Evolutionary conservation across 2,797 vertebrate genomes (phyloP), one percentile per base, ranked within the genome.

Genomic region (Sciaenops ocellatus): DNA sequence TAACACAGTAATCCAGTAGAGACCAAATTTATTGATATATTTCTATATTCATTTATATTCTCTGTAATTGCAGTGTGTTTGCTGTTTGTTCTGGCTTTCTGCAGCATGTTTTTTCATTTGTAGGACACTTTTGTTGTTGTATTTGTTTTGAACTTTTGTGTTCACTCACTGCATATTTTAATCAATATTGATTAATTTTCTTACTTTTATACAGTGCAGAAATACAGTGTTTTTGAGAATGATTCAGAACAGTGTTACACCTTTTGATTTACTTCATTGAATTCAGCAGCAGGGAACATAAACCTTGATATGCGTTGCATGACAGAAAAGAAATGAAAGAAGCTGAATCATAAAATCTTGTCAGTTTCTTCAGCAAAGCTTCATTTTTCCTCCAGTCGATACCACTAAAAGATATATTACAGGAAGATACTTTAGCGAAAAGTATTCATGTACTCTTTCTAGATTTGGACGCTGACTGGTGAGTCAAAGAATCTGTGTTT

Each of bases 371-470:
- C 3, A 3, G 34, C 34, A 38, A 48, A 34, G 5, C 38, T 15
- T 71, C 44, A 12, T 48, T 34, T 79, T 12, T 57, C n/a, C 42
- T 64, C 46, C 12, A 54, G 20, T 38, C 47, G 60, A 41, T 22
- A 1, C 70, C 48, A 59, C 73, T 52, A 9, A 84, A 76, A 5
- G 44, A 73, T 38, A 3, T 15, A 51, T 41, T 10, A 11, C 69
- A 61, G 52, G 34, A 41, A 28, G 62, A 72, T 48, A 55, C 66
- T 70, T 61, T 8, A 51, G 61, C 26, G 11, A 62, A 44, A 30
- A 46, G 51, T 63, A 44, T 84, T 69, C 74, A 41, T 76, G 65
- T 30, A 38, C 52, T 77, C 67, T 69, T 20, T 70, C 41, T 66
- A 51, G 72, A 82, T 75, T 48, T 44, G 65, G 42, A 64, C 59